Evolutionary conservation across 2,113 vertebrate species (phyloP), one percentile per base, ranked within the genome.

Genomic region (Ciconia boyciana): DNA sequence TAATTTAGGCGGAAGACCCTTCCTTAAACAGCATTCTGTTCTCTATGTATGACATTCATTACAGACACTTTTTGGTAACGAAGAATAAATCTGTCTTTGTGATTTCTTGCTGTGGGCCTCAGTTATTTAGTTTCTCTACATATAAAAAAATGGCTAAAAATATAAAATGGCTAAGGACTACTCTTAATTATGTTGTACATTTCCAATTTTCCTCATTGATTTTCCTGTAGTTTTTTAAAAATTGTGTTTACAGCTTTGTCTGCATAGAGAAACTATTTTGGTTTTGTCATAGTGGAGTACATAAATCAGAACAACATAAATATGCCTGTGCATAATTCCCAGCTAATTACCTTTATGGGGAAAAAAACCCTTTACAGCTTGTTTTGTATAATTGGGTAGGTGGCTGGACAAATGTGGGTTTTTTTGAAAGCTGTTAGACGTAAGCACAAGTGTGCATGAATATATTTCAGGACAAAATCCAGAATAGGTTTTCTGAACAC

Each of bases 391-490:
- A 22, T n/a, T 41, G 29, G 17, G 29, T 86, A 76, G 44, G n/a
- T 51, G n/a, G 12, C 41, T 89, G 62, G 52, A 68, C 39, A 51
- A 82, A 77, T 0, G 0, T 34, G 9, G 7, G 1, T 0, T 49
- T 44, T 43, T 90, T 43, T 48, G 24, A 80, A 89, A 76, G 8
- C 24, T 72, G 57, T n/a, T 34, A 55, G 24, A 44, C 1, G 0
- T 29, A 90, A 92, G 3, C 43, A 80, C 26, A 61, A 55, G 65
- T 36, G 8, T 51, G 5, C 20, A 11, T 51, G 29, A 79, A 68
- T 70, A 39, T 11, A 21, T 71, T 68, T 64, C 20, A 21, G 39
- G 7, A 65, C 9, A 76, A 89, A 91, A 89, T 48, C 39, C 32
- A 78, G 31, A 32, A 48, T 9, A 54, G 29, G 10, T 1, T 75